phyloP scores from a whole-genome alignment of 2,797 vertebrate genomes.

The Epinephelus malabaricus region DNA sequence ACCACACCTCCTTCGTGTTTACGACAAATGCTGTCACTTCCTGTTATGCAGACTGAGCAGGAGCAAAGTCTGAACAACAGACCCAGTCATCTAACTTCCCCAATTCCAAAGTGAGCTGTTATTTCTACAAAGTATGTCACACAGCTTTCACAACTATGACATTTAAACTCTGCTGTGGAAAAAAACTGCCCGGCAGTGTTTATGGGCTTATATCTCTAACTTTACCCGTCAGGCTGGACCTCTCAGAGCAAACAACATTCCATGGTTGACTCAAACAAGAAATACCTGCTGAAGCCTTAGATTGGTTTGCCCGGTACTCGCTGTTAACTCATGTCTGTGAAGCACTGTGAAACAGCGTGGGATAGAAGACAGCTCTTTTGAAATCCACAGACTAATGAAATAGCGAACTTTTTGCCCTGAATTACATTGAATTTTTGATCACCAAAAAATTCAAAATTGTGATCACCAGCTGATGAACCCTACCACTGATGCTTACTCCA shows the following conservation, averaged over 20 bases:
- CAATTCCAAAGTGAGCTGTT: background rate
- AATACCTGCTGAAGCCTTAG: background rate
- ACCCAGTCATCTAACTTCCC: background rate
- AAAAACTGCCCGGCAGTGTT: background rate
- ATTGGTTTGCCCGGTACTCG: too few species aligned
- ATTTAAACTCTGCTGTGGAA: background rate
- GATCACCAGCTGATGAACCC: background rate
- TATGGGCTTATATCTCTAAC: background rate
- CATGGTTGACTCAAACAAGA: background rate
- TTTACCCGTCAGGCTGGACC: background rate
- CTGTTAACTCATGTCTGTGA: too few species aligned
- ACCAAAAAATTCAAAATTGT: background rate
- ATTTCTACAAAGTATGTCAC: background rate
- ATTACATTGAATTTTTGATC: background rate
- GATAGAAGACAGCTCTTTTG: too few species aligned
- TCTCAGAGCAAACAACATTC: slow-evolving; percentile 18
- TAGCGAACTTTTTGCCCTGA: too few species aligned
- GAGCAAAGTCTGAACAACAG: background rate
- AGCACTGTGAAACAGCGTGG: too few species aligned
- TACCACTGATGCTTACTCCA: background rate
- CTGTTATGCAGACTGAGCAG: background rate
- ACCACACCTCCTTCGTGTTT: slow-evolving; percentile 25
- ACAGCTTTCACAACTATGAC: background rate
- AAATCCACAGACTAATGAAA: too few species aligned
- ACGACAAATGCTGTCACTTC: background rate